phyloP scores from a whole-genome alignment of 2,797 vertebrate genomes.

The Leucoraja ocellata region DNA sequence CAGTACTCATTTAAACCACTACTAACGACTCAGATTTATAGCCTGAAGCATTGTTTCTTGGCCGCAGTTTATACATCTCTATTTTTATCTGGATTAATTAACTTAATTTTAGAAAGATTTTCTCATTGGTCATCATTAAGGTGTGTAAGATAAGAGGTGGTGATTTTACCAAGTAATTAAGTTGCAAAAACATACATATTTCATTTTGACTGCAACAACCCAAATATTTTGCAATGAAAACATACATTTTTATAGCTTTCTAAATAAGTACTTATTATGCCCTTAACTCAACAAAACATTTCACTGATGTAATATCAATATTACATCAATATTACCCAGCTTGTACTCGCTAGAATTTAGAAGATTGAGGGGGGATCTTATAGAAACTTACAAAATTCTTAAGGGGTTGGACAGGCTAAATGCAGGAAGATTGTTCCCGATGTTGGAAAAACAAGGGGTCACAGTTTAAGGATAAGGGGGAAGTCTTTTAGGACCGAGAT shows the following conservation, averaged over 20 bases:
- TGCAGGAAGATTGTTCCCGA: no score
- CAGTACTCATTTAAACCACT: slow-evolving; percentile 65
- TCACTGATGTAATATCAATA: neutral
- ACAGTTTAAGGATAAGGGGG: no score
- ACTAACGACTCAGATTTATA: slow-evolving; percentile 78
- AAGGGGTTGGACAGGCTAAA: no score
- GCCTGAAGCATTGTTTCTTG: slow-evolving; percentile 61
- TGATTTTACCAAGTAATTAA: neutral
- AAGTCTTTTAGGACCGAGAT: no score
- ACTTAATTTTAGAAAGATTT: neutral
- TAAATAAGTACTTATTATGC: no score
- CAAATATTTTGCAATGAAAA: neutral
- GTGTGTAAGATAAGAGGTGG: neutral
- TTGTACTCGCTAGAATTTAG: no score
- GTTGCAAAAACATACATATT: neutral
- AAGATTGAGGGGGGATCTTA: no score
- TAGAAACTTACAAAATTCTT: no score
- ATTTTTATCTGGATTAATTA: neutral
- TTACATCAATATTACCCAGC: no score
- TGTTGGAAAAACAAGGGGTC: no score
- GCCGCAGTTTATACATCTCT: slow-evolving; percentile 48
- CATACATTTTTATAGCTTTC: neutral
- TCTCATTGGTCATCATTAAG: neutral
- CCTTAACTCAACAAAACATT: neutral
- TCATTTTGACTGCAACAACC: neutral